Base-by-base conservation (phyloP, 2,113 vertebrate species). In the Engystomops pustulosus region DNA sequence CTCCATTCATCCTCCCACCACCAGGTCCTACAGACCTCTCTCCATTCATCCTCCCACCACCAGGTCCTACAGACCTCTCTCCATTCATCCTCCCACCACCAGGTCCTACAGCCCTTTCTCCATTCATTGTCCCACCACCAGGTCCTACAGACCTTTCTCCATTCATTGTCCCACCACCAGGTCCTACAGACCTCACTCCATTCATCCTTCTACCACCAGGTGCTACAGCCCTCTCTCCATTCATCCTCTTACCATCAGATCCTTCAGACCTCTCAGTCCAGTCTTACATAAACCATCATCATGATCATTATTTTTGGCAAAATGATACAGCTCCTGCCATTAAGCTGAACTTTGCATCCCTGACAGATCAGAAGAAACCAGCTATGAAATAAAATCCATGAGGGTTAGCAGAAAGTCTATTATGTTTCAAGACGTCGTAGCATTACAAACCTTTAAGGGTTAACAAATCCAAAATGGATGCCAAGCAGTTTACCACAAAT, bases 281-380 rank as follows among this genome's bases (percentile, higher is more conserved):
- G 38, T 41, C 38, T 41, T 71, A 71, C 47, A 51, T 55, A 76
- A 76, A 76, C 12, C 60, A 30, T 27, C 76, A 41, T n/a, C 45
- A 70, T 20, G 67, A 70, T 58, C 34, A 71, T 17, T 49, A 32
- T 81, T 72, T 81, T 81, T 81, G 67, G 68, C 67, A 71, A 81
- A 20, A 71, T 2, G 7, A 27, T 71, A n/a, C 67, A 71, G 36
- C 32, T 44, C 49, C 58, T 58, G 32, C 68, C 10, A 58, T 18
- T 20, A 32, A 71, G 34, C 80, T 58, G 68, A 81, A 58, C 25
- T 81, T 58, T 71, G 49, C 80, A 67, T 84, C 58, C 58, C 81
- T 84, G 71, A 77, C 58, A 25, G 55, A 38, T 76, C 7, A 67
- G 58, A 23, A 84, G 34, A 83, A 38, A 51, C 44, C 8, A 51